Evolutionary conservation across 2,888 invertebrate genomes (phyloP), one percentile per base, ranked within the genome.

Genomic region (Psylliodes chrysocephalus): DNA sequence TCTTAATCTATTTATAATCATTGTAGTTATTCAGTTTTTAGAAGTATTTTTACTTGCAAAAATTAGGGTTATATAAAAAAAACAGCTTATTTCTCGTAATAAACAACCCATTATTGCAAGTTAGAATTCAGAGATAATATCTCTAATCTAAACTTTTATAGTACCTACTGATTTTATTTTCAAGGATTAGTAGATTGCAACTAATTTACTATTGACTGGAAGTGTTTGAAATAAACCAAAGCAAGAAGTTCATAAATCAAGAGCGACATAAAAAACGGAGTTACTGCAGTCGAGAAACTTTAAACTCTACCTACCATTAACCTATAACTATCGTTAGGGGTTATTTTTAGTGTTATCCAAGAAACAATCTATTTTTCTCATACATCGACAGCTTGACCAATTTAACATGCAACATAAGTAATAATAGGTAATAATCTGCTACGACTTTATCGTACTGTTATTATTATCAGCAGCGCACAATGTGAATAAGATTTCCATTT

Each of bases 361-460:
- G 15, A 4, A 22, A 38, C 14, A 7, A 38, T 59, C 49, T 49
- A 7, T 28, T 38, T 59, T 40, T 59, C 59, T 59, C 49, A 59
- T 49, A 49, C 49, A 49, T 59, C 59, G 59, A 59, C 59, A 59
- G 40, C 59, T 67, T 63, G 64, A 64, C 61, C 65, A 65, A 69
- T 67, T 64, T 60, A 60, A 64, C 68, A 69, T 69, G 68, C 68
- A 69, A 69, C 54, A 59, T 38, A 47, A 63, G 64, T 69, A 69
- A 69, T 69, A 69, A 66, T 61, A 55, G 68, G 66, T 66, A 69
- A 69, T 64, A 69, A 57, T 67, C 61, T 46, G 40, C 59, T 57
- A 19, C 61, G 54, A 68, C 60, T 68, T 64, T 64, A 66, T 66
- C 60, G 66, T 63, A 52, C 52, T 63, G 60, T 49, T 54, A 63